Base-by-base conservation (phyloP, 2,888 invertebrate species). In the Camptogramma bilineatum region DNA sequence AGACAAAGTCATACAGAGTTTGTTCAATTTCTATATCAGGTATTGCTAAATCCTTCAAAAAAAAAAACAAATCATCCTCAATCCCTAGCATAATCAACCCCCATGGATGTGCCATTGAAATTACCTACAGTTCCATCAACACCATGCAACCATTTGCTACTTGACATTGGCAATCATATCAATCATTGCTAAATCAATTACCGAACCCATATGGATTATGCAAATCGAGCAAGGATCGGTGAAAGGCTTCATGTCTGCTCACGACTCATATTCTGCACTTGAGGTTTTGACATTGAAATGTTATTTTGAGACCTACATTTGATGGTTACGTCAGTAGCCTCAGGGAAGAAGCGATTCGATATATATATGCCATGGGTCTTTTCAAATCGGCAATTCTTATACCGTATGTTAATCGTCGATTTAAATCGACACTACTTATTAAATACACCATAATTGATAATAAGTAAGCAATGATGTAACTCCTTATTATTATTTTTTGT, bases 231-330 rank as follows among this genome's bases (percentile, higher is more conserved):
- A 78, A 77, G 76, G 75, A 78, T 76, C 81, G 73, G 77, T 81
- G 81, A 81, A 81, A 81, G 82, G 80, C 34, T 67, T 62, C 66
- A n/a, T 58, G 58, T 74, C 79, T 62, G 69, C 79, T 81, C 81
- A 81, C 81, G 81, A 77, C 68, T 55, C 60, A 66, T 72, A 66
- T 72, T 64, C 63, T 77, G 77, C 80, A 78, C 64, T 66, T 66
- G 62, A 57, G 64, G 71, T 60, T 59, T 42, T 66, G 80, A 77
- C 81, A 81, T 81, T 81, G 81, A 79, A 59, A 53, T 47, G 47
- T 66, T 62, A 53, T 28, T 54, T 17, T 52, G 56, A 64, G 60
- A 56, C 53, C 63, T 58, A 50, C 34, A 47, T 61, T 54, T 54
- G 50, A 28, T 44, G 47, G 56, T 50, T 51, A 31, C 50, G 18